Conservation (phyloP, 2,113 vertebrate genomes). For the Toxostoma redivivum region DNA sequence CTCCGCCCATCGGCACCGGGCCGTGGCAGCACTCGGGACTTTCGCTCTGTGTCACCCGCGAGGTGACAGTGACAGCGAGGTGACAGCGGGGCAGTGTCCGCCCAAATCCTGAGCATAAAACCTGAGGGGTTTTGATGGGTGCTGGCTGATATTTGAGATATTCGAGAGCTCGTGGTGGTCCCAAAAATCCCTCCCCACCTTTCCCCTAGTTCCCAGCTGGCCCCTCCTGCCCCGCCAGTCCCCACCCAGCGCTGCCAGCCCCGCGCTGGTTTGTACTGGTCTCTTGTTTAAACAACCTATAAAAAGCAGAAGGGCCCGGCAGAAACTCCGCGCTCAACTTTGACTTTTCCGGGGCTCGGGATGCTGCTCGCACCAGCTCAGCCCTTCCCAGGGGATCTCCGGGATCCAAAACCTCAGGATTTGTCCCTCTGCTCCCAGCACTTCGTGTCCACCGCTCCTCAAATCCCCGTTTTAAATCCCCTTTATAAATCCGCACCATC, state of each 20-base stretch:
- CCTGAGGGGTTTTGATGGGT: not conserved
- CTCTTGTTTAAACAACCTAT: constrained; percentile 25
- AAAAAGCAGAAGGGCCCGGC: constrained; percentile 33
- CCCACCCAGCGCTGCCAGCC: not conserved
- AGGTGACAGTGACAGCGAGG: accelerated
- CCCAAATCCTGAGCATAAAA: no score
- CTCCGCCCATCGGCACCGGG: not conserved
- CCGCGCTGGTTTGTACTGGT: not conserved
- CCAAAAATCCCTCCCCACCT: not conserved
- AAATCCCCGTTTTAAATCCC: not conserved
- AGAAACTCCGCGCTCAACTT: not conserved
- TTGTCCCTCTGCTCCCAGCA: accelerated
- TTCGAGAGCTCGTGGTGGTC: accelerated
- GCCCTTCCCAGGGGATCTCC: accelerated
- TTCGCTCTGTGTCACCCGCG: not conserved
- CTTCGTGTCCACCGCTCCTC: not conserved
- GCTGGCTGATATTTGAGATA: not conserved
- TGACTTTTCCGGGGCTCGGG: not conserved
- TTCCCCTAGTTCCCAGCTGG: not conserved
- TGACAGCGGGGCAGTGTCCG: accelerated
- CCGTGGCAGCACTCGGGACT: not conserved
- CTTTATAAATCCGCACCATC: accelerated
- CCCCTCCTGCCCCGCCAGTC: not conserved
- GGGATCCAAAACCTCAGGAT: not conserved
- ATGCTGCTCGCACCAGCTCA: not conserved